Base-by-base conservation (phyloP, 2,113 vertebrate genomes). In the Hyperopisus bebe region DNA sequence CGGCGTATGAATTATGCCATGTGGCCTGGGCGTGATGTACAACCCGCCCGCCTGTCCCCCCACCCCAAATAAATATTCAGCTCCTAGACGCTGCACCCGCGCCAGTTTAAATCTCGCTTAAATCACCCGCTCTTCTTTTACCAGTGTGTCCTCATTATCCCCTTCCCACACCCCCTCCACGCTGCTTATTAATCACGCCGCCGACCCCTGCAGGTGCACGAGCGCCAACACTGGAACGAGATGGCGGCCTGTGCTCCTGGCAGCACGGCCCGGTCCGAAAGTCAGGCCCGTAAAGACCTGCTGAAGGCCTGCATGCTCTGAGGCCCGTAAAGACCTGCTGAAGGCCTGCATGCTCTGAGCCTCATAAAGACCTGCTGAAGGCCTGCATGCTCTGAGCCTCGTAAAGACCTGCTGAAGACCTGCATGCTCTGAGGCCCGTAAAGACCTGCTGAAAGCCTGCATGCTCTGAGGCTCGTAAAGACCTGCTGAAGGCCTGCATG, bases 61-160 rank as follows among this genome's bases (percentile, higher is more conserved):
- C 82, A 44, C 39, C 82, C 82, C 82, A 84, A 24, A 84, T 84
- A 84, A 47, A 84, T 84, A 84, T 84, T 84, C 82, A 84, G 82
- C 44, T 84, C 44, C 82, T 24, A 47, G 44, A 84, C 44, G 17
- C 35, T 44, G 31, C 77, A 27, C n/a, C 62, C 27, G n/a, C 77
- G 19, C 82, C 21, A 21, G 19, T 47, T 84, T 84, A 84, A 84
- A 84, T 47, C 82, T 42, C 8, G 44, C 82, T 84, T 84, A 84
- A 84, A 84, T 84, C 82, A 47, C 82, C 44, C 39, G 15, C 74
- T 39, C 74, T n/a, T 42, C 74, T 35, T 42, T 80, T 80, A 80
- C 35, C 35, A 42, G 74, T 35, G 70, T 77, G 74, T 80, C 74
- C 74, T 80, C 74, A 80, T 80, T 80, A 80, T 80, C 74, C 15